These are phyloP conservation scores for Holacanthella duospinosa DNA, from an alignment of 2,888 invertebrate genomes.

Conservation along the genomic window DNA sequence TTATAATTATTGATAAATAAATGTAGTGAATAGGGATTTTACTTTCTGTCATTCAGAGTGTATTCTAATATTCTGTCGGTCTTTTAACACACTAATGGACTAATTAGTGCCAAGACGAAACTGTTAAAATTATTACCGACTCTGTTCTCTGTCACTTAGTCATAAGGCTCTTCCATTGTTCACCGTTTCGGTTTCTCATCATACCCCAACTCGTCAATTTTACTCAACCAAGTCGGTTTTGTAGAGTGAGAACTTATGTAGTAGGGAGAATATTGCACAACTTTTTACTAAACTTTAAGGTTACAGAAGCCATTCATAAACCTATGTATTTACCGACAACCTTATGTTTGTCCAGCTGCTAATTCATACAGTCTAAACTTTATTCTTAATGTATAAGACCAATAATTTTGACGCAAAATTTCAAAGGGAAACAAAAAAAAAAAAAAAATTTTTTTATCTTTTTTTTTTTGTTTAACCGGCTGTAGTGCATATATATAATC, in stretches of 20 bases:
- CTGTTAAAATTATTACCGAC: slow-evolving; percentile 38
- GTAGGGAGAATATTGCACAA: not conserved
- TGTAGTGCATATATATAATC: too few relatives aligned
- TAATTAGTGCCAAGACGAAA: slow-evolving; percentile 38
- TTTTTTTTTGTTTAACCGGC: not conserved
- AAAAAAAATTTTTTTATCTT: not conserved
- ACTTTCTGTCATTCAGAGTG: not conserved
- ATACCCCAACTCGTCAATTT: not conserved
- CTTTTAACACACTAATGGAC: slow-evolving; percentile 38
- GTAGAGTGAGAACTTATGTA: too few relatives aligned
- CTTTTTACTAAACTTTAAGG: not conserved
- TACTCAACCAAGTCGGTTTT: too few relatives aligned
- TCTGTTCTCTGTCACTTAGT: slow-evolving; percentile 38
- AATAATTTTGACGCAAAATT: too few relatives aligned
- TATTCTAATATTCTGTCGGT: slow-evolving; percentile 10
- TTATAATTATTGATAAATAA: not conserved
- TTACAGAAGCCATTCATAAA: too few relatives aligned
- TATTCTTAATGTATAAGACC: too few relatives aligned
- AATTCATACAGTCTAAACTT: not conserved
- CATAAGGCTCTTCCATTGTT: slow-evolving; percentile 15
- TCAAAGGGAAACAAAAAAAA: not conserved
- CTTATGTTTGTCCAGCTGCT: not conserved
- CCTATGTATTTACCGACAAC: too few relatives aligned
- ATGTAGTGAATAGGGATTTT: slow-evolving; percentile 1
- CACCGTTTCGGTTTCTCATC: not conserved